A percentile compares a stretch with the other conserved stretches of the same genome.
phyloP scores from a whole-genome alignment of 1,140 invertebrate species.

The Drosophila auraria region DNA sequence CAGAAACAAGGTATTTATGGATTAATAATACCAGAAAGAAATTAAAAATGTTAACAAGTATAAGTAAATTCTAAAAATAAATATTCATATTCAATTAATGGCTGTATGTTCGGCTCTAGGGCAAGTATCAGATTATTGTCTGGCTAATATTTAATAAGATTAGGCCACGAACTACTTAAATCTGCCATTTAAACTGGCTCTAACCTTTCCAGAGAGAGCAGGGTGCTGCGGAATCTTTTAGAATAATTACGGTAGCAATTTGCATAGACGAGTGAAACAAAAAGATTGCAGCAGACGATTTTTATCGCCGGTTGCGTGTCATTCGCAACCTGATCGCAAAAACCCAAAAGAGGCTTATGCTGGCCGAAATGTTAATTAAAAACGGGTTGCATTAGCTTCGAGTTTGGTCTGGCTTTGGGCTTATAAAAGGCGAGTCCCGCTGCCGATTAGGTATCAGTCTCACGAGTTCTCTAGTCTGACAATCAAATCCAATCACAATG shows the following conservation, averaged over 20 bases:
- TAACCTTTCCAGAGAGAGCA: conserved; percentile 1
- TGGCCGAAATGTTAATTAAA: conserved; percentile 51
- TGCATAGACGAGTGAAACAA: conserved; percentile 41
- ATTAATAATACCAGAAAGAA: background rate
- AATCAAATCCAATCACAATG: conserved; percentile 47
- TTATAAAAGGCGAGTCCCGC: conserved; percentile 32
- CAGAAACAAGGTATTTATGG: background rate
- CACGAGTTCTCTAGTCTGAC: conserved; percentile 51
- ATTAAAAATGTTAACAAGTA: background rate
- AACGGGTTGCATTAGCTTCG: conserved; percentile 43
- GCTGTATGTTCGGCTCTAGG: no score
- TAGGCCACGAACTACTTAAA: background rate
- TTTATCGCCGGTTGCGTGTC: conserved; percentile 19
- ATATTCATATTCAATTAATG: no score
- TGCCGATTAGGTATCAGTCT: conserved; percentile 38
- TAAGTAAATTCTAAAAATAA: background rate
- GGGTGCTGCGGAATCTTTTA: conserved; percentile 10
- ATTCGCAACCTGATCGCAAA: conserved; percentile 16
- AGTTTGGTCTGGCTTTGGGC: background rate
- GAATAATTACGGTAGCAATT: conserved; percentile 49
- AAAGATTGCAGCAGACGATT: conserved; percentile 37
- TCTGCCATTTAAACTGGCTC: background rate
- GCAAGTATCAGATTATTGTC: no score
- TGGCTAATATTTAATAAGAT: background rate
- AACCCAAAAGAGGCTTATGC: conserved; percentile 14